phyloP scores from a whole-genome alignment of 2,888 invertebrate species.

The Caenorhabditis doughertyi region DNA sequence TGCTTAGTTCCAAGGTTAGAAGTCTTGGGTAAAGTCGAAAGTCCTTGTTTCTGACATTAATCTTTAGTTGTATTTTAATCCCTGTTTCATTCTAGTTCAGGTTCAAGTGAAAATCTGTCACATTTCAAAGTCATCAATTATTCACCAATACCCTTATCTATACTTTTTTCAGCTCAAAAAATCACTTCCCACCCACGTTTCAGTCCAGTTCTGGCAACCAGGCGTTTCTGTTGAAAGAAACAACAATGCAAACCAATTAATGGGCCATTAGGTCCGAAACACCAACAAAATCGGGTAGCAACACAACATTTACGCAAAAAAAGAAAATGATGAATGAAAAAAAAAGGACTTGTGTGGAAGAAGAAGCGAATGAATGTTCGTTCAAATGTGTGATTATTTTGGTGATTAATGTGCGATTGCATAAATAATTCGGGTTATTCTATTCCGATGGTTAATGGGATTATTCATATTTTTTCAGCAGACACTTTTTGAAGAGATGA shows the following conservation, averaged over 20 bases:
- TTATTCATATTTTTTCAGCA: constrained; percentile 16
- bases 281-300: constrained; percentile 17
- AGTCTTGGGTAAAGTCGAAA: constrained; percentile 16
- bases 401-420: constrained; percentile 52
- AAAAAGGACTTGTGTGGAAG: constrained; percentile 19
- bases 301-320: constrained; percentile 15
- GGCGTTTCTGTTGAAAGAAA: constrained; percentile 19
- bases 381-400: constrained; percentile 48
- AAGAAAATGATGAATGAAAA: background rate
- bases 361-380: constrained; percentile 6
- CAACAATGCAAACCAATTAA: constrained; percentile 54
- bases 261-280: constrained; percentile 56
- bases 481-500: background rate
- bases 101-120: background rate
- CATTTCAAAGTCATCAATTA: constrained; percentile 24
- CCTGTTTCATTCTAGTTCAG: constrained; percentile 7
- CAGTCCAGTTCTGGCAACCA: constrained; percentile 14
- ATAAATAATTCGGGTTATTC: constrained; percentile 47
- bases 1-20: constrained; percentile 47
- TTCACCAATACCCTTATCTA: constrained; percentile 17
- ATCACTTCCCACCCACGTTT: constrained; percentile 15
- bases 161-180: constrained; percentile 1
- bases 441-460: constrained; percentile 20
- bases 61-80: constrained; percentile 18
- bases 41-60: constrained; percentile 23